Evolutionary conservation across 2,888 invertebrate species (phyloP).

Genomic region (Cosmia pyralina): DNA sequence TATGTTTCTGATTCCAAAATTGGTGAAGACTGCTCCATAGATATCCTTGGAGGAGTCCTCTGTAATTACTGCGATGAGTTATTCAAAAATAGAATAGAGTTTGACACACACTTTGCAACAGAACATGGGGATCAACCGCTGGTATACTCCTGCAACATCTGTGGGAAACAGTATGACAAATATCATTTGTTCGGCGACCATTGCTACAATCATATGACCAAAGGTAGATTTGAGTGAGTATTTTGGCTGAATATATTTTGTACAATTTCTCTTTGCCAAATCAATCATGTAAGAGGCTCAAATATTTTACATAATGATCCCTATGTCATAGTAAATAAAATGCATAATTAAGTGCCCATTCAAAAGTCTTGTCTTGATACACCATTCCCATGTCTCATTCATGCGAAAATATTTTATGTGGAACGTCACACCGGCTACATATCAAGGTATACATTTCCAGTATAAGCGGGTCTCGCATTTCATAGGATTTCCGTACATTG

Average conservation of each 20-base stretch:
- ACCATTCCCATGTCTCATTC: background rate
- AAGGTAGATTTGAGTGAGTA: constrained; percentile 82
- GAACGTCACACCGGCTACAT: too few species aligned
- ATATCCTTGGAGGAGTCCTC: constrained; percentile 84
- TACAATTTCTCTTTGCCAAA: constrained; percentile 6
- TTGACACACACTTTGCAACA: constrained; percentile 88
- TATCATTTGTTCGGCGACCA: constrained; percentile 89
- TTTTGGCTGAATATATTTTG: constrained; percentile 20
- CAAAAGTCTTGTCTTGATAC: background rate
- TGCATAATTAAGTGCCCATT: background rate
- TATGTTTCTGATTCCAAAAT: constrained; percentile 55
- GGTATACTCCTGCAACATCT: constrained; percentile 90
- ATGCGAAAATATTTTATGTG: background rate
- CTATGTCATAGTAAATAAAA: background rate
- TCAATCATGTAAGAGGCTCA: background rate
- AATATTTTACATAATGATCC: background rate
- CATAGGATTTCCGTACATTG: too few species aligned
- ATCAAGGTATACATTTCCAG: too few species aligned
- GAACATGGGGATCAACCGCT: constrained; percentile 81
- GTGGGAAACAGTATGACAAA: constrained; percentile 88
- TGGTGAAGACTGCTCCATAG: constrained; percentile 85
- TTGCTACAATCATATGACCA: constrained; percentile 88
- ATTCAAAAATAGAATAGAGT: constrained; percentile 86
- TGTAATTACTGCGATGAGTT: constrained; percentile 89
- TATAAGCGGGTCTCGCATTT: too few species aligned